A percentile compares a stretch with the other conserved stretches of the same genome.
Conservation (phyloP, 2,113 vertebrate genomes). For the Hemiprocne comata region DNA sequence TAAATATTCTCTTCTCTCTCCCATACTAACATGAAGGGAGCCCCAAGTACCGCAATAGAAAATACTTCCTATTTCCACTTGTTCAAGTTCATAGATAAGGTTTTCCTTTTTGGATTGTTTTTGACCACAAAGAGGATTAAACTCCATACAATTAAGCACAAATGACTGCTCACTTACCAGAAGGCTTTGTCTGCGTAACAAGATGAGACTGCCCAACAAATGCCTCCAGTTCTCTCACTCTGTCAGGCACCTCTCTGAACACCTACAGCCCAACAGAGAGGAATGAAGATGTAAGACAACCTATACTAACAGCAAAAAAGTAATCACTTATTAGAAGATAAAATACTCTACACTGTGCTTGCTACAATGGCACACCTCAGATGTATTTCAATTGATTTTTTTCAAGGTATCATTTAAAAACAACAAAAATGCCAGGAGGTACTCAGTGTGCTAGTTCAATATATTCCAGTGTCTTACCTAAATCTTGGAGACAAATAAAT, state of each 20-base stretch:
- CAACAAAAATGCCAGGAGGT: not conserved
- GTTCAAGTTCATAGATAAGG: not conserved
- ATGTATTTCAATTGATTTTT: not conserved
- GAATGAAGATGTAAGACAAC: not conserved
- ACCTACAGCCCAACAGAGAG: slow-evolving; percentile 65
- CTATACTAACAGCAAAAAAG: not conserved
- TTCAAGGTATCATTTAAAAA: not conserved
- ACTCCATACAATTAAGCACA: not conserved
- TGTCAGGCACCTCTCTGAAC: slow-evolving; percentile 82
- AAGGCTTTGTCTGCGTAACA: slow-evolving; percentile 74
- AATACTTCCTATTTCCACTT: not conserved
- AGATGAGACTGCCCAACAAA: slow-evolving; percentile 69
- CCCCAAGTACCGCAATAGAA: rapidly evolving
- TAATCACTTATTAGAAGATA: not conserved
- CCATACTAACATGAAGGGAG: not conserved
- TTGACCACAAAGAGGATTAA: not conserved
- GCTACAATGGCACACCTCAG: not conserved
- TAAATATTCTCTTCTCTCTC: not conserved
- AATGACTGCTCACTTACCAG: slow-evolving; percentile 59
- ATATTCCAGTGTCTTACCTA: not conserved
- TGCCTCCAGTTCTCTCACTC: slow-evolving; percentile 79
- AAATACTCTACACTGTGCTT: not conserved
- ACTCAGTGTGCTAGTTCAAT: not conserved
- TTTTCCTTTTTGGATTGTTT: not conserved
- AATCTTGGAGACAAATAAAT: not conserved